A percentile compares a stretch with the other conserved stretches of the same genome.
phyloP scores from a whole-genome alignment of 2,113 vertebrate genomes.

The Phaethornis superciliosus region DNA sequence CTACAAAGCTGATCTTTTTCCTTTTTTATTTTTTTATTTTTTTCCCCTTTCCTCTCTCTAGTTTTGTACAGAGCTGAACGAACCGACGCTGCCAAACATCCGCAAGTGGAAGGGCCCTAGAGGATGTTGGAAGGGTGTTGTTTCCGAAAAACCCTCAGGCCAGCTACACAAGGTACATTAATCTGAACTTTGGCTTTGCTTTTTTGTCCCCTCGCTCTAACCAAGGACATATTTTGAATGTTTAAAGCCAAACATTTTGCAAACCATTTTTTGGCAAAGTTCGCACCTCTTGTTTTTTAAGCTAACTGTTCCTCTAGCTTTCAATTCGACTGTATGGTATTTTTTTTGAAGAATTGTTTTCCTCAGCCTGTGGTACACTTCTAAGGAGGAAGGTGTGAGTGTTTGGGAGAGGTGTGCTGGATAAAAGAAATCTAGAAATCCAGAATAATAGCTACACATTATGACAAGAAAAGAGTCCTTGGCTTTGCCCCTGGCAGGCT shows the following conservation, averaged over 20 bases:
- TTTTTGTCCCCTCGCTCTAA: background rate
- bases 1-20: background rate
- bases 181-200: background rate
- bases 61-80: constrained; percentile 94
- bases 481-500: background rate
- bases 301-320: background rate
- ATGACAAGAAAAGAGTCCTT: background rate
- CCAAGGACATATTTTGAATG: background rate
- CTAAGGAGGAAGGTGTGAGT: background rate
- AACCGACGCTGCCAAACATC: constrained; percentile 85
- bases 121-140: constrained; percentile 87
- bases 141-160: constrained; percentile 83
- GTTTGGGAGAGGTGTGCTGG: background rate
- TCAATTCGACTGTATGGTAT: background rate
- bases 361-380: background rate
- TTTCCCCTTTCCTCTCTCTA: constrained; percentile 64
- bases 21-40: background rate
- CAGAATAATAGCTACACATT: background rate
- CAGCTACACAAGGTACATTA: constrained; percentile 81
- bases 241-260: background rate
- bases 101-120: constrained; percentile 88
- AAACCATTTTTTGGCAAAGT: background rate
- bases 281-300: background rate
- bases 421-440: background rate
- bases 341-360: background rate